Base-by-base conservation (phyloP, 2,113 vertebrate species). In the Notarius lentiginosus region DNA sequence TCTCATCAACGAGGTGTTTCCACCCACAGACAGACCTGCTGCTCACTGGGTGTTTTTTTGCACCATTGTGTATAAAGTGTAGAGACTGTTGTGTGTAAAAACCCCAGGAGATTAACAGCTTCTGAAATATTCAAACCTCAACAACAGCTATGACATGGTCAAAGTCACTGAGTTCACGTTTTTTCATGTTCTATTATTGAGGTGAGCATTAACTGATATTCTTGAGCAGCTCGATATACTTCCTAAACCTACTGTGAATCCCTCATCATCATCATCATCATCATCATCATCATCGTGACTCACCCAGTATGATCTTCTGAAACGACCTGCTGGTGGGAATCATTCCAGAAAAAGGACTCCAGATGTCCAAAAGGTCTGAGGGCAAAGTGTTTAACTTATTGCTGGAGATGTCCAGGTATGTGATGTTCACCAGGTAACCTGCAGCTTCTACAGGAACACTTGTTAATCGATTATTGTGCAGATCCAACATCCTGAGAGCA, bases 371-470 rank as follows among this genome's bases (percentile, higher is more conserved):
- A 85, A 99, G 92, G 70, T 99, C 97, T 7, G 97, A 95, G 0
- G 98, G 96, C 89, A 99, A 90, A 0, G 97, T 97, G 75, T 94
- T 93, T n/a, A 99, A 93, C 91, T 96, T 97, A 89, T 99, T 99
- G 94, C 98, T 99, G 82, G 98, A 99, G 53, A 99, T 86, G 87
- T 99, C 98, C 92, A 99, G 92, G 91, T 98, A 99, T 83, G 96
- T 95, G 68, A 99, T 95, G 87, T 97, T 98, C 75, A 91, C 90
- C 81, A 99, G 92, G 91, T 95, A 96, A 0, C 91, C 93, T 80
- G 95, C 92, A 0, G 96, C 97, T 47, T 97, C 97, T 0, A 86
- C 87, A 0, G 97, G 95, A 88, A 99, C 88, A 27, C 58, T 93
- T 79, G 94, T 93, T 81, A 99, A 12, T 70, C 95, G 95, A 91